Evolutionary conservation across 2,113 vertebrate species (phyloP).

Genomic region (Catharus fuscescens): DNA sequence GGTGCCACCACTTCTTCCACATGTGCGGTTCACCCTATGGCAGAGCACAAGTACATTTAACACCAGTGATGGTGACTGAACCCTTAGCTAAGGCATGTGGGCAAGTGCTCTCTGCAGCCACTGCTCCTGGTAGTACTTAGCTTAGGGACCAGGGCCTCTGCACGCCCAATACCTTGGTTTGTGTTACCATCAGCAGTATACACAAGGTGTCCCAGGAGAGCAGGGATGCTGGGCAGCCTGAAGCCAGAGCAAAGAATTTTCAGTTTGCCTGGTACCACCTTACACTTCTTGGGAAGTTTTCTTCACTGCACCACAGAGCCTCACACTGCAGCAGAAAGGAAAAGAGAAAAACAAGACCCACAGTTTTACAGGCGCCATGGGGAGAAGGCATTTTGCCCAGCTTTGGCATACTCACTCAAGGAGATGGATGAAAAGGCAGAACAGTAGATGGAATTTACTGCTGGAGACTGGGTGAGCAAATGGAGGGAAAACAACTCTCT

Average conservation of each 20-base stretch:
- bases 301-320: background rate
- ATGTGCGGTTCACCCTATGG: fast-evolving
- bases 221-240: background rate
- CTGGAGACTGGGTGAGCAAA: background rate
- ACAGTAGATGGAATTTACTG: background rate
- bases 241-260: background rate
- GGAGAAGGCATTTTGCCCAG: background rate
- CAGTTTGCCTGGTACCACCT: background rate
- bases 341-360: background rate
- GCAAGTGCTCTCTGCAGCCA: background rate
- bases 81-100: background rate
- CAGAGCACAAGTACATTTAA: background rate
- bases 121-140: background rate
- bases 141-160: background rate
- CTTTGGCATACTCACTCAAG: background rate
- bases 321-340: background rate
- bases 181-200: background rate
- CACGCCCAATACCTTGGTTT: background rate
- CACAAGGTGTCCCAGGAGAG: background rate
- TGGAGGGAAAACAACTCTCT: background rate
- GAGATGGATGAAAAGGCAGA: background rate
- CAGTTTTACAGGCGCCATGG: background rate
- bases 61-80: background rate
- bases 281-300: background rate
- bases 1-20: background rate